Evolutionary conservation across 2,888 invertebrate genomes (phyloP).

Genomic region (Nephrotoma flavescens): DNA sequence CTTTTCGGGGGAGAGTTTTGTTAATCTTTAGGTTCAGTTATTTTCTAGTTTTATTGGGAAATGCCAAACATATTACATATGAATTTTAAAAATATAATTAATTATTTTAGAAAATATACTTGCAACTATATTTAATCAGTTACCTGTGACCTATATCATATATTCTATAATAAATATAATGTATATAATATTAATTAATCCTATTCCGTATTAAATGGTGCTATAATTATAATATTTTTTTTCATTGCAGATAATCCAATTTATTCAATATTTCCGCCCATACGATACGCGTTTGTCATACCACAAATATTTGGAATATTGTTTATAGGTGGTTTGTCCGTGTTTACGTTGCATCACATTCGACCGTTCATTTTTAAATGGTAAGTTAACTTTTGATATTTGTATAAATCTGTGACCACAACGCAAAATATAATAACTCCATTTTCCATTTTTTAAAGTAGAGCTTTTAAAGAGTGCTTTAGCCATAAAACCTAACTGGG

Average conservation of each 20-base stretch:
- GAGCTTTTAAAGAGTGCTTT: too few species aligned
- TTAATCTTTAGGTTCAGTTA: too few species aligned
- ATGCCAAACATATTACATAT: too few species aligned
- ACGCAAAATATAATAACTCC: too few species aligned
- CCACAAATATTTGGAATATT: constrained; percentile 45
- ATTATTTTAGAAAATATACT: not conserved
- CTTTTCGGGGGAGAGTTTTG: too few species aligned
- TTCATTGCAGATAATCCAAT: constrained; percentile 36
- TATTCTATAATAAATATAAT: not conserved
- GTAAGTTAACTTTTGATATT: not conserved
- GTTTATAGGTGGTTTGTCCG: constrained; percentile 49
- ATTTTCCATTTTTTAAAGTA: too few species aligned
- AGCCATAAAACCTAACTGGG: not conserved
- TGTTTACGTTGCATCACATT: constrained; percentile 44
- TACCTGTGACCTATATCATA: not conserved
- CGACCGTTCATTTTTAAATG: not conserved
- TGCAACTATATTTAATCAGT: not conserved
- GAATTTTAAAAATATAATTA: too few species aligned
- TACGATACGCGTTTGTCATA: constrained; percentile 41
- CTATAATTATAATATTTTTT: constrained; percentile 11
- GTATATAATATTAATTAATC: not conserved
- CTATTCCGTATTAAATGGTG: not conserved
- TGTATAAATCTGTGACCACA: too few species aligned
- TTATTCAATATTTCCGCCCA: constrained; percentile 37
- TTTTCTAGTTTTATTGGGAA: too few species aligned